Evolutionary conservation across 2,888 invertebrate genomes (phyloP).

Genomic region (Lysandra coridon): DNA sequence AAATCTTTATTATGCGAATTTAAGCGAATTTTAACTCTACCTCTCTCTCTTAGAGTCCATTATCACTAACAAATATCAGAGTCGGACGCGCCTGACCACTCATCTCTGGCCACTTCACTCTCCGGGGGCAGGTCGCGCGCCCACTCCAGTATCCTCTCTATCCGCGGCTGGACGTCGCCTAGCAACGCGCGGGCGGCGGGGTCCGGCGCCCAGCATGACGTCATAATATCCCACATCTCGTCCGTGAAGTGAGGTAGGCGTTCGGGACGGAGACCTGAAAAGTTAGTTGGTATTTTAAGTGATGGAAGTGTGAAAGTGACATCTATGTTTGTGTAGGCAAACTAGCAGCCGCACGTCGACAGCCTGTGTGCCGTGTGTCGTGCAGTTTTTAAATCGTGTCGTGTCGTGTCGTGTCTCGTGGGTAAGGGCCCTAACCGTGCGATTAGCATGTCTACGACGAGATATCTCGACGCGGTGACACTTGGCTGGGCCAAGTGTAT

Average conservation of each 20-base stretch:
- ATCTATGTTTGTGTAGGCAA: neutral
- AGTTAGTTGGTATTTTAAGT: neutral
- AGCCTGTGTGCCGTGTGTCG: too few relatives aligned
- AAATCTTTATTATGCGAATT: too few relatives aligned
- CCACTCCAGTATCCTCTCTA: slow-evolving; percentile 76
- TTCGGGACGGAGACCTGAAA: slow-evolving; percentile 89
- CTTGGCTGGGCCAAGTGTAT: too few relatives aligned
- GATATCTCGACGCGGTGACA: too few relatives aligned
- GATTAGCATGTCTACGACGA: too few relatives aligned
- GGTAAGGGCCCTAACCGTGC: too few relatives aligned
- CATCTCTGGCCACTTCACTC: neutral
- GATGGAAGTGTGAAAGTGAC: neutral
- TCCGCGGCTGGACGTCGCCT: slow-evolving; percentile 86
- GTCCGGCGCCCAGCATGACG: slow-evolving; percentile 90
- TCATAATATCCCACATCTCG: slow-evolving; percentile 91
- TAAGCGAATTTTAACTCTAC: too few relatives aligned
- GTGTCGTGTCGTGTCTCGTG: too few relatives aligned
- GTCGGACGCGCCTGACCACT: neutral
- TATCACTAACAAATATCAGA: neutral
- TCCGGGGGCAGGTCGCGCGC: slow-evolving; percentile 38
- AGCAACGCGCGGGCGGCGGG: slow-evolving; percentile 86
- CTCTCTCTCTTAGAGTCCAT: too few relatives aligned
- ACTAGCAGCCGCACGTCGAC: too few relatives aligned
- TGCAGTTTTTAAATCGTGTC: too few relatives aligned
- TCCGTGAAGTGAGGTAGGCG: slow-evolving; percentile 86